Base-by-base conservation (phyloP, 2,113 vertebrate species). In the Micromys minutus region DNA sequence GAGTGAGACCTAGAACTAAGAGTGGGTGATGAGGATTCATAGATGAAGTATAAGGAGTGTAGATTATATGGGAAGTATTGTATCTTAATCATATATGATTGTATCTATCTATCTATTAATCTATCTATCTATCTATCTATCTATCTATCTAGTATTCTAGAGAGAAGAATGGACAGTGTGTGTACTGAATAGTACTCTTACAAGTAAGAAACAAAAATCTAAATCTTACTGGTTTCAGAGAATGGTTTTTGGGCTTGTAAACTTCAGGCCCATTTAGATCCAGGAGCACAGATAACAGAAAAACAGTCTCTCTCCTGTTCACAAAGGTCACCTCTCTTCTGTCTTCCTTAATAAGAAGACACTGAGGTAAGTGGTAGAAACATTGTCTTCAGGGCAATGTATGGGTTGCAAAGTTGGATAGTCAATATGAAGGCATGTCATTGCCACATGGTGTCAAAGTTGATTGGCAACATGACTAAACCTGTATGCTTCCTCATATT, bases 361-460 rank as follows among this genome's bases (percentile, higher is more conserved):
- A 6, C 1, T 1, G 47, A 69, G 55, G 5, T 42, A 26, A 69
- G 5, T 29, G n/a, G n/a, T 7, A 17, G 3, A 4, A 12, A 2
- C 7, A 11, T 34, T 75, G 22, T 61, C 50, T 80, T 88, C 7
- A 21, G 89, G 52, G 7, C 34, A 12, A 3, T 10, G 3, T 9
- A 0, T 52, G 2, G 9, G 0, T 29, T 2, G 0, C 3, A 29
- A 61, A 76, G 6, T 65, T 42, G 76, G 63, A 71, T 10, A 21
- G 69, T 19, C 45, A 67, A 22, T 34, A 17, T 59, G 12, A 7
- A 6, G n/a, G 31, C 31, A 34, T 13, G 42, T 19, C 5, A 1
- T 24, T 34, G 57, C 86, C 26, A 45, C 26, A 6, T 4, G 17
- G 42, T 50, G n/a, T 36, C 47, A 42, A 22, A 71, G 8, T 24